Evolutionary conservation across 64 coral and sea anemone species (phyloP).

Genomic region (Stichodactyla helianthus): DNA sequence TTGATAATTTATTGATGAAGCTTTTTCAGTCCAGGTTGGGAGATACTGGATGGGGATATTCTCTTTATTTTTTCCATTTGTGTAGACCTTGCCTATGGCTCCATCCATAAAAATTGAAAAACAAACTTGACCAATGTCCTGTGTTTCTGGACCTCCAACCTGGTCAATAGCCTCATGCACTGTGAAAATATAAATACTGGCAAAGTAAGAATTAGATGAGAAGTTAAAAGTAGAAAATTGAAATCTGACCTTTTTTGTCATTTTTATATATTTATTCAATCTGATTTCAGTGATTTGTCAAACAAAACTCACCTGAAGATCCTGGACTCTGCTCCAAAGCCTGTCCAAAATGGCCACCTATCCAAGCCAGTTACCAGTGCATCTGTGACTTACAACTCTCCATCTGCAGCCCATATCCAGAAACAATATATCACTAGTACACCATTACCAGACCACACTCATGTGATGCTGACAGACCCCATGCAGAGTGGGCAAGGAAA

Average conservation of each 20-base stretch:
- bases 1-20: no score
- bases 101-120: no score
- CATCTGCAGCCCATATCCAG: slow-evolving; percentile 20
- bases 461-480: slow-evolving; percentile 47
- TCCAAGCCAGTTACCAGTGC: slow-evolving; percentile 25
- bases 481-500: slow-evolving; percentile 44
- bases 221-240: no score
- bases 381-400: slow-evolving; percentile 22
- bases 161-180: no score
- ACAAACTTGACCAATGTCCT: no score
- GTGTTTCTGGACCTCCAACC: no score
- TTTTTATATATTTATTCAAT: background rate
- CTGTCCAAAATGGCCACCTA: slow-evolving; percentile 72
- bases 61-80: no score
- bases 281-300: slow-evolving; percentile 59
- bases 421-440: slow-evolving; percentile 64
- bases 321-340: slow-evolving; percentile 57
- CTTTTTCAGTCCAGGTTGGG: no score
- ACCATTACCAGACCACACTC: slow-evolving; percentile 69
- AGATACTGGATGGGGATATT: no score
- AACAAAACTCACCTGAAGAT: slow-evolving; percentile 90
- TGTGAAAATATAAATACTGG: no score
- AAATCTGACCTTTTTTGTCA: background rate
- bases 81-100: no score
- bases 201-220: no score